phyloP scores from a whole-genome alignment of 2,113 vertebrate genomes.

The Lanius collurio region DNA sequence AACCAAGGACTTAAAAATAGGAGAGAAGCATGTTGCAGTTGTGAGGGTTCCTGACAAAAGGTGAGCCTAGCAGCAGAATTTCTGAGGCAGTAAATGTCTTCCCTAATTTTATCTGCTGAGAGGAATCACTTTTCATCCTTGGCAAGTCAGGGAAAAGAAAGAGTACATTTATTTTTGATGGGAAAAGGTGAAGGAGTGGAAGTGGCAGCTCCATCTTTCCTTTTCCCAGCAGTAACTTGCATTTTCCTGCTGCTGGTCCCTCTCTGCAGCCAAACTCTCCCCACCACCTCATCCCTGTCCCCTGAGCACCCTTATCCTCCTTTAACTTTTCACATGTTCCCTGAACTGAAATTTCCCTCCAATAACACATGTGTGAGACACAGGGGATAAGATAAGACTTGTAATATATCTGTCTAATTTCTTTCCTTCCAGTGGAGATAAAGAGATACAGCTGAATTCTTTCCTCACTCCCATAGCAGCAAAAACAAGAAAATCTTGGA shows the following conservation, averaged over 20 bases:
- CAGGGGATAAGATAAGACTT: neutral
- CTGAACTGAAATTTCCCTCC: neutral
- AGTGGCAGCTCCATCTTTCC: neutral
- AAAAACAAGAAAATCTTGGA: neutral
- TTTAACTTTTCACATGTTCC: conserved; percentile 34
- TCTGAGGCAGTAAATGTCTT: neutral
- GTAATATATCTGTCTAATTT: conserved; percentile 1
- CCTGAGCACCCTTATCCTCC: neutral
- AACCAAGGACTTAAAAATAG: neutral
- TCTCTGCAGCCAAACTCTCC: neutral
- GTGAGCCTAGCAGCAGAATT: neutral
- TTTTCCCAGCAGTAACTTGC: neutral
- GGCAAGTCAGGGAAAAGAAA: neutral
- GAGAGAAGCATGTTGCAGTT: neutral
- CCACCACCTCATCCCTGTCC: neutral
- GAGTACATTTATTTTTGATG: neutral
- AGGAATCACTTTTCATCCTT: neutral
- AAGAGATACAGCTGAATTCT: conserved; percentile 8
- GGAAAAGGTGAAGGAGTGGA: neutral
- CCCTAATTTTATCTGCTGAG: neutral
- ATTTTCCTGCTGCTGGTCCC: neutral
- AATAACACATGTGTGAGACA: neutral
- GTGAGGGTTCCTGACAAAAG: neutral
- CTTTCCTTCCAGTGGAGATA: conserved; percentile 19
- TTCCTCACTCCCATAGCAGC: neutral